These are phyloP conservation scores for Anoplolepis gracilipes DNA, from an alignment of 1,140 invertebrate species.

Conservation along the genomic window DNA sequence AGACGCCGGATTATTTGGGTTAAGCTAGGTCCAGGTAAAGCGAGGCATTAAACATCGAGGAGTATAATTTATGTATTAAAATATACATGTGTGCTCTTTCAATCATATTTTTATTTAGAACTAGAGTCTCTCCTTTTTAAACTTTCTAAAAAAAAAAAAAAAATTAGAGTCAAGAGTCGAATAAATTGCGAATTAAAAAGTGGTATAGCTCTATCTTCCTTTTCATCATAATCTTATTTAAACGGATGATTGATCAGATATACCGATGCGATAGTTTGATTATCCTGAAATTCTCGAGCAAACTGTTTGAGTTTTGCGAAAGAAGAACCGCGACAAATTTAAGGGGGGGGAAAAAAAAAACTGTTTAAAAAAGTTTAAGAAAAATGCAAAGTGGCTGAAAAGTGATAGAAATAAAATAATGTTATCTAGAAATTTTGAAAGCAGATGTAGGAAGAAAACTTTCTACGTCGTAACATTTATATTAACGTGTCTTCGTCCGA, in stretches of 20 bases:
- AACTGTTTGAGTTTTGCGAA: no score
- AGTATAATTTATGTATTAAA: no score
- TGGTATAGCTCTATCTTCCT: no score
- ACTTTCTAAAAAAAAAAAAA: not conserved
- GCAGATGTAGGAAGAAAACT: not conserved
- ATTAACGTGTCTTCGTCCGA: not conserved
- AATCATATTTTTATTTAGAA: constrained; percentile 2
- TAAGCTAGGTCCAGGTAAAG: constrained; percentile 40
- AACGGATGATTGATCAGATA: no score
- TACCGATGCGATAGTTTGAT: not conserved
- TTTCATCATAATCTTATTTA: not conserved
- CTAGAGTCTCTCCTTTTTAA: not conserved
- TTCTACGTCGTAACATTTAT: not conserved
- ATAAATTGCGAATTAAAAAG: not conserved
- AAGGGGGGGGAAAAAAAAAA: not conserved
- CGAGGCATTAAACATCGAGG: not conserved
- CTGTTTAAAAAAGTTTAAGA: not conserved
- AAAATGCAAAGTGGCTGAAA: not conserved
- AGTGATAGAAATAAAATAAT: no score
- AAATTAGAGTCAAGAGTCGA: not conserved
- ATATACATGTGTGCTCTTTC: not conserved
- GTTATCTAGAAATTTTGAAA: not conserved
- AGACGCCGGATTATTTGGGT: constrained; percentile 10
- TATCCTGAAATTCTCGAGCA: not conserved
- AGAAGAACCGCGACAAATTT: not conserved